Evolutionary conservation across 2,888 invertebrate species (phyloP).

Genomic region (Troides helena): DNA sequence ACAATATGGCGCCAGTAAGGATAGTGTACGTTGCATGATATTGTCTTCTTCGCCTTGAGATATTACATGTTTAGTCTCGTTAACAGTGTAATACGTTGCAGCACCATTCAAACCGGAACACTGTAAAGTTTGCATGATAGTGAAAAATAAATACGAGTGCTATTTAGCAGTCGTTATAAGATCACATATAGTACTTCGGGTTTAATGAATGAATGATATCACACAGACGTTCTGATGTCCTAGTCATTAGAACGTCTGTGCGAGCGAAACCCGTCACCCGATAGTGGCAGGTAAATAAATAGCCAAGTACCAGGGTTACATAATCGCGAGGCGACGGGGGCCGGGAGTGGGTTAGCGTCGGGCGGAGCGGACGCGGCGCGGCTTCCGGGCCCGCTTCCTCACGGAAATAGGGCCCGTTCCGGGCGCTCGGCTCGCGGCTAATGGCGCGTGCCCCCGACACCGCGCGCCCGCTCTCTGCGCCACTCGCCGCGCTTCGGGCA

Average conservation of each 20-base stretch:
- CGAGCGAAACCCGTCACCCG: background rate
- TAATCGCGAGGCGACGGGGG: constrained; percentile 45
- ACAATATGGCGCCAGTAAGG: too few relatives aligned
- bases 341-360: constrained; percentile 50
- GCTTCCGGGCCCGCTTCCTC: constrained; percentile 73
- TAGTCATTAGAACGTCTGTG: background rate
- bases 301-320: constrained; percentile 54
- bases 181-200: too few relatives aligned
- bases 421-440: constrained; percentile 46
- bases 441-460: constrained; percentile 67
- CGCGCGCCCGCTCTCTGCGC: constrained; percentile 64
- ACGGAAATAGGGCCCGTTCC: constrained; percentile 79
- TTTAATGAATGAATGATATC: too few relatives aligned
- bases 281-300: constrained; percentile 21
- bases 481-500: constrained; percentile 47
- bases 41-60: too few relatives aligned
- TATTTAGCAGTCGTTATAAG: too few relatives aligned
- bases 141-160: too few relatives aligned
- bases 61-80: too few relatives aligned
- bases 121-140: too few relatives aligned
- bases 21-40: too few relatives aligned
- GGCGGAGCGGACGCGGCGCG: constrained; percentile 62
- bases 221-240: background rate
- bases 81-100: too few relatives aligned
- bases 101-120: too few relatives aligned